Percentiles rank a stretch among this genome's conserved stretches.
phyloP scores from a whole-genome alignment of 1,140 invertebrate species.

The Dinothrombium tinctorium region DNA sequence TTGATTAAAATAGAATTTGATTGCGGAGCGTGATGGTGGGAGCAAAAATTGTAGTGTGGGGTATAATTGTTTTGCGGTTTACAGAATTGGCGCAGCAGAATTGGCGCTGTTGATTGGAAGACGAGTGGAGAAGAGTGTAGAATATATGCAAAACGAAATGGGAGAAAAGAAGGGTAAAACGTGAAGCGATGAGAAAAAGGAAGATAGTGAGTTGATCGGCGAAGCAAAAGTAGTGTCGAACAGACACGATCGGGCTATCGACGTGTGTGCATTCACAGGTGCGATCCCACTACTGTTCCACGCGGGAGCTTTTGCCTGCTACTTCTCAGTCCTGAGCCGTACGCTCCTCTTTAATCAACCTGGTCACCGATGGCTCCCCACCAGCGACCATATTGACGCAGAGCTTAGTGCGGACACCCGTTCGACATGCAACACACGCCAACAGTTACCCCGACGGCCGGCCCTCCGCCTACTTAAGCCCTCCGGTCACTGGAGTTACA shows the following conservation, averaged over 20 bases:
- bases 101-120: too few relatives aligned
- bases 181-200: too few relatives aligned
- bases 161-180: too few relatives aligned
- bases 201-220: too few relatives aligned
- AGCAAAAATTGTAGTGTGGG: too few relatives aligned
- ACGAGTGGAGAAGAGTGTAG: too few relatives aligned
- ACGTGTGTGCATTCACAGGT: conserved; percentile 57
- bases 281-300: conserved; percentile 90
- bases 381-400: conserved; percentile 25
- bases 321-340: conserved; percentile 89
- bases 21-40: too few relatives aligned
- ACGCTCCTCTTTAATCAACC: conserved; percentile 72
- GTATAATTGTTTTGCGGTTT: too few relatives aligned
- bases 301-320: conserved; percentile 91
- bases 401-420: conserved; percentile 30
- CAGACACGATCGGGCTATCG: conserved; percentile 7
- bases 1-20: too few relatives aligned
- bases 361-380: conserved; percentile 47
- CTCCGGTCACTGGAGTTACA: conserved; percentile 30
- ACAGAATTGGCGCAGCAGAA: too few relatives aligned
- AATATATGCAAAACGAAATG: too few relatives aligned
- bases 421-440: conserved; percentile 26
- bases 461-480: conserved; percentile 22
- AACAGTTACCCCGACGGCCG: conserved; percentile 24
- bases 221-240: too few relatives aligned